Evolutionary conservation across 1,140 invertebrate genomes (phyloP), one percentile per base, ranked within the genome.

Genomic region (Tetramorium alpestre): DNA sequence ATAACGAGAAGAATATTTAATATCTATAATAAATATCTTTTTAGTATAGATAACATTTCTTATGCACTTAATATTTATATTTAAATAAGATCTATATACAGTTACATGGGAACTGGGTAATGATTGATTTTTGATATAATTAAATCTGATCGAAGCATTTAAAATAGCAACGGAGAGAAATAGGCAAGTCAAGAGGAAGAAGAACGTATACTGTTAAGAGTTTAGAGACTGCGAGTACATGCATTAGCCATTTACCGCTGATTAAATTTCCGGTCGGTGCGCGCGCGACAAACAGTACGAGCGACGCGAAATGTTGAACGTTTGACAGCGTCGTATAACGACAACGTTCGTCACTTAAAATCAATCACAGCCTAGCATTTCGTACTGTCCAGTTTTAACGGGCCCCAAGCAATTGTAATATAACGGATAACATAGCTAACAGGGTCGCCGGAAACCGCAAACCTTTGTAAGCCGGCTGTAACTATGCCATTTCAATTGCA

Each of bases 241-340:
- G n/a, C 54, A 84, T 84, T 84, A 84, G 69, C 78, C 41, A 75
- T 84, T 84, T 84, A 84, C 54, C 69, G 80, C 69, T 75, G 80
- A 84, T 84, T 84, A 84, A 84, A 84, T 84, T 84, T 84, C 69
- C 80, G 80, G 69, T 49, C 8, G 69, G 41, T 73, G 69, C 38
- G 41, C 69, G 18, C 41, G 28, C 54, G 80, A 62, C 54, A 84
- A 84, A 84, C 54, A 60, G 69, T 56, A 62, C 64, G 65, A 18
- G 51, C 38, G 51, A 72, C 13, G 67, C 67, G 51, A 60, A 84
- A 72, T 22, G 54, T 38, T 41, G 6, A 73, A 73, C 80, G 69
- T 84, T 84, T 75, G 41, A 75, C 44, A 56, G 62, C 80, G 41
- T 82, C 41, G 80, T 60, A 75, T 49, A 60, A 82, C n/a, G 41